Evolutionary conservation across 2,888 invertebrate species (phyloP).

Genomic region (Saturnia japonica): DNA sequence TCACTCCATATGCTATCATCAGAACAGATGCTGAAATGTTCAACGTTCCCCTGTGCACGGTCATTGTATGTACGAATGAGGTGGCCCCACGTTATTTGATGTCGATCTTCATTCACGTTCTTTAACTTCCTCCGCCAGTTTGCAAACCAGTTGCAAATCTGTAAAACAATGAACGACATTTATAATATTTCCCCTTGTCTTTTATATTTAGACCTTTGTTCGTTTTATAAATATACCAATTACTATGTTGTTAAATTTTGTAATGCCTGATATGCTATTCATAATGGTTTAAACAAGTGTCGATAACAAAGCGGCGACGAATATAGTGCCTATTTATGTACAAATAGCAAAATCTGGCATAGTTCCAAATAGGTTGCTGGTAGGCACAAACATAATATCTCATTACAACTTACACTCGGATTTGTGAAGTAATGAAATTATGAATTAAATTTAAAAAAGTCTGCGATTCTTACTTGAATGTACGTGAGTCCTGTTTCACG

Average conservation of each 20-base stretch:
- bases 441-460: slow-evolving; percentile 25
- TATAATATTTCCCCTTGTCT: neutral
- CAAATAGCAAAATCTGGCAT: slow-evolving; percentile 76
- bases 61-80: slow-evolving; percentile 87
- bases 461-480: slow-evolving; percentile 83
- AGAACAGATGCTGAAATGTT: slow-evolving; percentile 90
- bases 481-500: slow-evolving; percentile 89
- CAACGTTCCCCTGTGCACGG: slow-evolving; percentile 89
- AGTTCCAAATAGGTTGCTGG: slow-evolving; percentile 76
- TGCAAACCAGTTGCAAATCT: slow-evolving; percentile 92
- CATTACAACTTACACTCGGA: slow-evolving; percentile 38
- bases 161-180: slow-evolving; percentile 38
- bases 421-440: slow-evolving; percentile 32
- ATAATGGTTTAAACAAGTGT: slow-evolving; percentile 17
- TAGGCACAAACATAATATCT: slow-evolving; percentile 64
- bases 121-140: slow-evolving; percentile 90
- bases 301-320: slow-evolving; percentile 60
- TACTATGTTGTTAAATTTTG: neutral
- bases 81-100: slow-evolving; percentile 88
- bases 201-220: neutral
- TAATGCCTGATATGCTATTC: slow-evolving; percentile 9
- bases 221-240: slow-evolving; percentile 14
- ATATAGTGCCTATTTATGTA: slow-evolving; percentile 81
- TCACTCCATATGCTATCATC: slow-evolving; percentile 91
- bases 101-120: slow-evolving; percentile 86